Percentiles rank a stretch among this genome's conserved stretches.
Conservation (phyloP, 2,113 vertebrate genomes). For the Cochlearius cochlearius region DNA sequence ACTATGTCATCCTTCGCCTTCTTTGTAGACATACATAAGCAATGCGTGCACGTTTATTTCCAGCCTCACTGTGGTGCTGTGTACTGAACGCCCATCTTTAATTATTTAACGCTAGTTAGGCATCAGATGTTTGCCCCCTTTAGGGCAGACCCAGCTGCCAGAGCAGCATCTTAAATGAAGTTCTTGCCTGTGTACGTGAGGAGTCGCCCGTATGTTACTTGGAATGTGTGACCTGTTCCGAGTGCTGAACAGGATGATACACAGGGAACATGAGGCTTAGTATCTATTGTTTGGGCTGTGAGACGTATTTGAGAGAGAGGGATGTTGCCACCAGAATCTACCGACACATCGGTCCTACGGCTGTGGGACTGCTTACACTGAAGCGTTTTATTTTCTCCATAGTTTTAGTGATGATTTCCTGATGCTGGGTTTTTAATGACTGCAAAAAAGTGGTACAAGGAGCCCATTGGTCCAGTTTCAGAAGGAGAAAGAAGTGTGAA, state of each 20-base stretch:
- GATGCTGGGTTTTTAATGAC: neutral
- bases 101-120: neutral
- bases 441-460: neutral
- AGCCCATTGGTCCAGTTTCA: neutral
- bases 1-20: fast-evolving
- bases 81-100: neutral
- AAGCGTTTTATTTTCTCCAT: neutral
- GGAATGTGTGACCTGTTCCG: neutral
- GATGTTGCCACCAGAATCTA: neutral
- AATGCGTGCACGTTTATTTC: neutral
- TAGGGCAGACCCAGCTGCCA: neutral
- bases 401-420: neutral
- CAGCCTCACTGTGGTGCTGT: neutral
- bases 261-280: neutral
- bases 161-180: neutral
- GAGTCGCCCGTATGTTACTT: neutral
- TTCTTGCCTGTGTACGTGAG: neutral
- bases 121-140: neutral
- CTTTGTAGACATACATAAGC: neutral
- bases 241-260: neutral
- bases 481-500: neutral
- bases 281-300: neutral
- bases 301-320: neutral
- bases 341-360: neutral
- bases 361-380: neutral